Conservation (phyloP, 1,140 invertebrate species). For the Meloidogyne floridensis region DNA sequence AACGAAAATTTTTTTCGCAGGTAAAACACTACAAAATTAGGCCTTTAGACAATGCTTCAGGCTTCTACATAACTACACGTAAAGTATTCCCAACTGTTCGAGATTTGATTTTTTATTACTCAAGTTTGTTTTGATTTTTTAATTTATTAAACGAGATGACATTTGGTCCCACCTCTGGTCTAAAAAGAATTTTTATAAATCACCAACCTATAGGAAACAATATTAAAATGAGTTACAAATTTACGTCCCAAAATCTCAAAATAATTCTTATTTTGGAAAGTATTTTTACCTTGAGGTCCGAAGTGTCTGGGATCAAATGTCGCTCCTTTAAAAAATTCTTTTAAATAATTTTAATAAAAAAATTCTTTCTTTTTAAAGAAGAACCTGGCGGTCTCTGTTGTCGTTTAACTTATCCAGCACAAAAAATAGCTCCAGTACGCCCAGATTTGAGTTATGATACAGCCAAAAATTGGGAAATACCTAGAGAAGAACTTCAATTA, state of each 20-base stretch:
- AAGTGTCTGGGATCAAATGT: too few relatives aligned
- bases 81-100: constrained; percentile 86
- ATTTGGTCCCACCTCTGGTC: too few relatives aligned
- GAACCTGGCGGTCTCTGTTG: constrained; percentile 85
- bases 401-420: constrained; percentile 84
- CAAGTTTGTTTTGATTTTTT: constrained; percentile 34
- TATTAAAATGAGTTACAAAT: too few relatives aligned
- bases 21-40: constrained; percentile 86
- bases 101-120: constrained; percentile 87
- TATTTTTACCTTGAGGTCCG: too few relatives aligned
- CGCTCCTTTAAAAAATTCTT: not conserved
- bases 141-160: too few relatives aligned
- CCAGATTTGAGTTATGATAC: constrained; percentile 93
- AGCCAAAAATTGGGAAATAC: constrained; percentile 94
- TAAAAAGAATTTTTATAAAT: too few relatives aligned
- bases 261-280: too few relatives aligned
- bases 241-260: too few relatives aligned
- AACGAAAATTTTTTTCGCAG: constrained; percentile 8
- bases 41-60: constrained; percentile 54
- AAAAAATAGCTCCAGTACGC: constrained; percentile 88
- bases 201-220: too few relatives aligned
- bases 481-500: constrained; percentile 81
- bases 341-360: not conserved
- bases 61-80: constrained; percentile 85
- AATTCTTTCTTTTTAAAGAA: constrained; percentile 53